These are phyloP conservation scores for Falco rusticolus DNA, from an alignment of 2,797 vertebrate species.

Conservation along the genomic window DNA sequence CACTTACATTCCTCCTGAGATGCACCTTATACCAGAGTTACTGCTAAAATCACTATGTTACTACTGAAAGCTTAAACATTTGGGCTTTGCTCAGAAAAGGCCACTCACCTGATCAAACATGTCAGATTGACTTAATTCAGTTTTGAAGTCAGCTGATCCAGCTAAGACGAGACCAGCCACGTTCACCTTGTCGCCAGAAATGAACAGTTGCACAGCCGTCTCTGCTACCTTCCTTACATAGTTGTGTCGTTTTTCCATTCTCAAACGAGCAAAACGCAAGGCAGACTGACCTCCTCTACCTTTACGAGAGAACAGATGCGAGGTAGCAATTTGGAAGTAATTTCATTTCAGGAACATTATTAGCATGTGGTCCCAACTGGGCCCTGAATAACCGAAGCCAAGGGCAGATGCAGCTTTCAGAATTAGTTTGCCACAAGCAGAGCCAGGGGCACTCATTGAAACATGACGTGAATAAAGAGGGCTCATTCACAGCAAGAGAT, in stretches of 20 bases:
- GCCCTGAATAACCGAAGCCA: neutral
- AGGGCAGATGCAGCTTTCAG: neutral
- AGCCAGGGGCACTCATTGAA: neutral
- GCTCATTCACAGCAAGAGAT: neutral
- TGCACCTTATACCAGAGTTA: neutral
- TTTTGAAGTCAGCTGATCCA: conserved; percentile 99
- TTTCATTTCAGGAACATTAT: neutral
- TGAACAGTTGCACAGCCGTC: conserved; percentile 97
- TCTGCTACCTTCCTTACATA: conserved; percentile 99
- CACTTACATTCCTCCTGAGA: neutral
- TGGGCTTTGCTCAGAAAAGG: neutral
- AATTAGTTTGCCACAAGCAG: neutral
- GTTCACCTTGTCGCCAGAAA: conserved; percentile 98
- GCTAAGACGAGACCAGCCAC: conserved; percentile 97
- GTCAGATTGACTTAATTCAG: conserved; percentile 97
- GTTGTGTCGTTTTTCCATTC: conserved; percentile 99
- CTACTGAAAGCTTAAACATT: accelerated
- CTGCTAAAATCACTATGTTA: accelerated
- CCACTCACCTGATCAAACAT: conserved; percentile 97
- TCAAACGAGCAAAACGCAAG: conserved; percentile 95
- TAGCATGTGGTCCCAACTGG: neutral
- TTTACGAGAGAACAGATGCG: conserved; percentile 45
- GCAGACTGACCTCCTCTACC: conserved; percentile 99
- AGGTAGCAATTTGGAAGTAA: neutral
- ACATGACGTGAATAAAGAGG: neutral